phyloP scores from a whole-genome alignment of 2,888 invertebrate species.

The Macaria notata region DNA sequence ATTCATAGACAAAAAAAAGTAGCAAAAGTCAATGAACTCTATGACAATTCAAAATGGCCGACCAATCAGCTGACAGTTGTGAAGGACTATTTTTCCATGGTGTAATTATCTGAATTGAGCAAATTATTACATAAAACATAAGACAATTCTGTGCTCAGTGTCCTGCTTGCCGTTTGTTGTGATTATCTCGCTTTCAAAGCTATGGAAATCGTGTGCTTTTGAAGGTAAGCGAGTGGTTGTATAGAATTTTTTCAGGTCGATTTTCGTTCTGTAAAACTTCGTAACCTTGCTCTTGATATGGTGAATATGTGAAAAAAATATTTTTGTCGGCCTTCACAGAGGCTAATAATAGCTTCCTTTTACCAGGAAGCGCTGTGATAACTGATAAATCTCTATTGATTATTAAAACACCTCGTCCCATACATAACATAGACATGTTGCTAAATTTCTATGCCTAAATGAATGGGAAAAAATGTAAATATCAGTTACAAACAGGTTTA shows the following conservation, averaged over 20 bases:
- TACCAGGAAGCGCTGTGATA: conserved; percentile 10
- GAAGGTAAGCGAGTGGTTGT: conserved; percentile 36
- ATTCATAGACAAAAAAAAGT: neutral
- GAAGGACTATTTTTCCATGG: conserved; percentile 68
- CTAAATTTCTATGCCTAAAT: too few relatives aligned
- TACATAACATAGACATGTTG: too few relatives aligned
- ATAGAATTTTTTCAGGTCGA: conserved; percentile 19
- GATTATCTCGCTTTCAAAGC: conserved; percentile 32
- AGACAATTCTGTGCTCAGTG: conserved; percentile 39
- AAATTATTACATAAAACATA: conserved; percentile 77
- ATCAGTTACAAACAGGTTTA: too few relatives aligned
- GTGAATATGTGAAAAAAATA: conserved; percentile 32
- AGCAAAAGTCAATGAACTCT: neutral
- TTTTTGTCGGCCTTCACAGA: conserved; percentile 24
- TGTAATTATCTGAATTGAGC: conserved; percentile 56
- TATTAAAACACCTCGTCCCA: too few relatives aligned
- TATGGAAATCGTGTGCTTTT: conserved; percentile 40
- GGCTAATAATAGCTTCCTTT: conserved; percentile 3
- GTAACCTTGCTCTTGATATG: conserved; percentile 43
- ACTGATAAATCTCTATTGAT: conserved; percentile 4
- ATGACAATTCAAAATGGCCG: conserved; percentile 42
- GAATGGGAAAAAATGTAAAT: too few relatives aligned
- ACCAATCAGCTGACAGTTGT: conserved; percentile 74
- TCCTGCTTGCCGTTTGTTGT: conserved; percentile 34
- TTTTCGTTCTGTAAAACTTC: conserved; percentile 23